phyloP scores from a whole-genome alignment of 2,888 invertebrate genomes.

The Brenthis ino region DNA sequence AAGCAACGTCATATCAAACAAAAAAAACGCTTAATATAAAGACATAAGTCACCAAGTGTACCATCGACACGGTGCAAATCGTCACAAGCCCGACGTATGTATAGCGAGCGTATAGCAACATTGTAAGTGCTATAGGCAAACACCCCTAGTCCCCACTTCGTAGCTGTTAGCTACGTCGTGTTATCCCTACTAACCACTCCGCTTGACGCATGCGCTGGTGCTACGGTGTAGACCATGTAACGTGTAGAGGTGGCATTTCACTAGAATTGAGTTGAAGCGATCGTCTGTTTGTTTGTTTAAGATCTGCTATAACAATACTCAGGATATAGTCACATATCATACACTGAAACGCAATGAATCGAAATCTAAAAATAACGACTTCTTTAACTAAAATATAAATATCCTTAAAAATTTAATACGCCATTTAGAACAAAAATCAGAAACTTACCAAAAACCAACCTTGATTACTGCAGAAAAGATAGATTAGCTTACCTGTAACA shows the following conservation, averaged over 20 bases:
- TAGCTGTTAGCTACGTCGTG: slow-evolving; percentile 44
- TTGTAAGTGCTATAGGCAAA: slow-evolving; percentile 37
- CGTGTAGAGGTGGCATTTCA: slow-evolving; percentile 13
- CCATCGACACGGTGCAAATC: slow-evolving; percentile 21
- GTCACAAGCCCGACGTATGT: not conserved
- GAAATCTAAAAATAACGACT: not conserved
- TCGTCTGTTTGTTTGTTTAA: not conserved
- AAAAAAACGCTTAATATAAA: no score
- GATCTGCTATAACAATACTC: not conserved
- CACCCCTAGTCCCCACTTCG: slow-evolving; percentile 41
- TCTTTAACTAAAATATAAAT: not conserved
- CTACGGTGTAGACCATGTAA: slow-evolving; percentile 36
- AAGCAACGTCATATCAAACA: no score
- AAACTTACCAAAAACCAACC: not conserved
- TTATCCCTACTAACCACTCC: slow-evolving; percentile 53
- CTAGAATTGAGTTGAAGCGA: not conserved
- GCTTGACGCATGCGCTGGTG: slow-evolving; percentile 56
- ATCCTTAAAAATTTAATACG: not conserved
- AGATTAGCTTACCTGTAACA: slow-evolving; percentile 41
- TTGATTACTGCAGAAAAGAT: not conserved
- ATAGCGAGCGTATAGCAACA: slow-evolving; percentile 1
- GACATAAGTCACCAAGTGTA: no score
- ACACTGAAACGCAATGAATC: not conserved
- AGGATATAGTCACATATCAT: not conserved
- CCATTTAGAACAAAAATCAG: not conserved